Evolutionary conservation across 2,797 vertebrate genomes (phyloP), one percentile per base, ranked within the genome.

Genomic region (Mycteria americana): DNA sequence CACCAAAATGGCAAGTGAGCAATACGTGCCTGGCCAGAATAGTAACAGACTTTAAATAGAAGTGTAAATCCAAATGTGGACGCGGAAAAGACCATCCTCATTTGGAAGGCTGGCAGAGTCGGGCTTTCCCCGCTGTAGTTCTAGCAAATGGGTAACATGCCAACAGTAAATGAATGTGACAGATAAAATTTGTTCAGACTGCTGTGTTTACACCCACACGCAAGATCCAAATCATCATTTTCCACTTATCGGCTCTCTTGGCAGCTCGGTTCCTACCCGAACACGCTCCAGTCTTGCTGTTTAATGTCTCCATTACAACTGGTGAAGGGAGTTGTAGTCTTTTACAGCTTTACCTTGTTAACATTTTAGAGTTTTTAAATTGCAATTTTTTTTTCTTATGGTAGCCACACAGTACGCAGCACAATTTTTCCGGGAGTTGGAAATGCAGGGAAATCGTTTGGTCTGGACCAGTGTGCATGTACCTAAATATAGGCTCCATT

Each of bases 131-230:
- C 89, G 78, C 35, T 45, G 48, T 19, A 37, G 82, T 35, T 93
- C 77, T 46, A 75, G 91, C 79, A 73, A 89, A 81, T 4, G 37
- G 43, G 64, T 53, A 72, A 69, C 6, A 33, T 93, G 97, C 97
- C 97, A 96, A 8, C 81, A 45, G 69, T 67, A 85, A 93, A 92
- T 94, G 95, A 92, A 96, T 63, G 93, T 96, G 97, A 96, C 97
- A 96, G 96, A 98, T 94, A 95, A 87, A 89, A 95, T 95, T 95
- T 93, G 97, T 72, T 96, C 95, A 56, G 85, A 83, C 97, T 89
- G 95, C 97, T 97, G 97, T 96, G 97, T 95, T 96, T 94, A 93
- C 96, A 94, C 97, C 97, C 97, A 95, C 95, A 51, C 6, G 31
- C 67, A 63, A 77, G 93, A 94, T 97, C 97, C 97, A 96, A 78